Evolutionary conservation across 1,140 invertebrate species (phyloP).

Genomic region (Drosophila santomea): DNA sequence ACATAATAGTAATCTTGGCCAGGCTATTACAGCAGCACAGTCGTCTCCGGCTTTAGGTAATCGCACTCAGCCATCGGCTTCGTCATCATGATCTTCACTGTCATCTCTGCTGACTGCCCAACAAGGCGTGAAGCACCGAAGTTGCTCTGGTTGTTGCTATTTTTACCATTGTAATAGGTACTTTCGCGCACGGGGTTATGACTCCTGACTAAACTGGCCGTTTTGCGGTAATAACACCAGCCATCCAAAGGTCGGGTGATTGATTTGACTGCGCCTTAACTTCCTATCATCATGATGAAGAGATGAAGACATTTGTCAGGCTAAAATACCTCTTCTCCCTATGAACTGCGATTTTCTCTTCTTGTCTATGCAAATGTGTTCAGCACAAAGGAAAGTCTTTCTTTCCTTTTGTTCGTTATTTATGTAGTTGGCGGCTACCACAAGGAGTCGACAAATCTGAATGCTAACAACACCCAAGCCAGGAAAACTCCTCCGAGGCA

Average conservation of each 20-base stretch:
- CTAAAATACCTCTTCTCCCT: constrained; percentile 13
- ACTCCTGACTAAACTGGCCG: constrained; percentile 26
- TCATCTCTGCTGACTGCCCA: constrained; percentile 57
- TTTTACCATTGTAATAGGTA: constrained; percentile 5
- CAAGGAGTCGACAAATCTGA: constrained; percentile 66
- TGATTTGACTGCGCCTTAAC: constrained; percentile 30
- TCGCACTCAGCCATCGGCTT: constrained; percentile 36
- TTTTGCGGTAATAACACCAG: constrained; percentile 27
- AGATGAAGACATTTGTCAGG: constrained; percentile 32
- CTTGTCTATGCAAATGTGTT: constrained; percentile 39
- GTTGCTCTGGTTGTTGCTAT: constrained; percentile 50
- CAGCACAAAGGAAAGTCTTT: constrained; percentile 47
- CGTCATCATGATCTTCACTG: constrained; percentile 37
- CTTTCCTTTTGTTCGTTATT: constrained; percentile 12
- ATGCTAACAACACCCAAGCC: constrained; percentile 61
- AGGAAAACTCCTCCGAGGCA: constrained; percentile 7
- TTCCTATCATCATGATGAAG: constrained; percentile 30
- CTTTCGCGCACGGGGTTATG: constrained; percentile 33
- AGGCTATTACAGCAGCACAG: constrained; percentile 64
- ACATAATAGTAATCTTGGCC: constrained; percentile 40
- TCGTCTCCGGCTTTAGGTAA: constrained; percentile 64
- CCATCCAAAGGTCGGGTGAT: constrained; percentile 26
- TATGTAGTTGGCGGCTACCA: constrained; percentile 34
- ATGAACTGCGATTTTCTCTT: constrained; percentile 24
- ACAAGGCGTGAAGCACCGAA: constrained; percentile 77